These are phyloP conservation scores for Liopterus haemorrhoidalis DNA, from an alignment of 2,888 invertebrate genomes.

Conservation along the genomic window DNA sequence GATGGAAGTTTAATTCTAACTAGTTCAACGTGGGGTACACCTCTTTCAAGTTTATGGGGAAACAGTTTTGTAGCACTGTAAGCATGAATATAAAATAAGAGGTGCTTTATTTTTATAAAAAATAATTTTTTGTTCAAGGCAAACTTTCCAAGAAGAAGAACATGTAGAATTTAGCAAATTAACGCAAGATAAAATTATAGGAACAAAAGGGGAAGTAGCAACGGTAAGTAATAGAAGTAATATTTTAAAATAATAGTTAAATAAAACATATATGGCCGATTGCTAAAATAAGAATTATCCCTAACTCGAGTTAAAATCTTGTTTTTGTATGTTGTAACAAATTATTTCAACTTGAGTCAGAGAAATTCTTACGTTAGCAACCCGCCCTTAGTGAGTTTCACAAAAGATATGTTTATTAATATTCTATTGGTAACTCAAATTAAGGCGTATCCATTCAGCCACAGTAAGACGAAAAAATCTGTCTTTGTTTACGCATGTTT, in stretches of 20 bases:
- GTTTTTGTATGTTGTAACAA: too few relatives aligned
- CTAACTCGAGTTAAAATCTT: too few relatives aligned
- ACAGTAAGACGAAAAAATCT: too few relatives aligned
- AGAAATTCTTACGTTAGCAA: too few relatives aligned
- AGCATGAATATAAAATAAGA: conserved; percentile 38
- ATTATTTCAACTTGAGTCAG: too few relatives aligned
- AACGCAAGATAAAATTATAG: conserved; percentile 78
- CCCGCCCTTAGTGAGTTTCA: too few relatives aligned
- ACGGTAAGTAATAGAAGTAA: conserved; percentile 54
- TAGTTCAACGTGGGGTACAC: conserved; percentile 78
- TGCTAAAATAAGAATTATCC: too few relatives aligned
- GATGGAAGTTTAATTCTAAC: conserved; percentile 75
- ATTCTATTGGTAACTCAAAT: too few relatives aligned
- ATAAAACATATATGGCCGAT: too few relatives aligned
- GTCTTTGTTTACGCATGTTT: too few relatives aligned
- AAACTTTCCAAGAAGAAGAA: conserved; percentile 74
- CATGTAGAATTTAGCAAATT: conserved; percentile 89
- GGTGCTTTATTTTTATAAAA: conserved; percentile 14
- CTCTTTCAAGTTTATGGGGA: conserved; percentile 76
- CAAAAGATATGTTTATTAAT: too few relatives aligned
- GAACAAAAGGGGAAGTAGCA: conserved; percentile 78
- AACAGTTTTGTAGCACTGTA: conserved; percentile 61
- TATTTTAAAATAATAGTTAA: conserved; percentile 5
- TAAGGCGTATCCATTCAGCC: too few relatives aligned
- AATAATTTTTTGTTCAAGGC: conserved; percentile 47